Evolutionary conservation across 2,113 vertebrate species (phyloP), one percentile per base, ranked within the genome.

Genomic region (Gambusia holbrooki): DNA sequence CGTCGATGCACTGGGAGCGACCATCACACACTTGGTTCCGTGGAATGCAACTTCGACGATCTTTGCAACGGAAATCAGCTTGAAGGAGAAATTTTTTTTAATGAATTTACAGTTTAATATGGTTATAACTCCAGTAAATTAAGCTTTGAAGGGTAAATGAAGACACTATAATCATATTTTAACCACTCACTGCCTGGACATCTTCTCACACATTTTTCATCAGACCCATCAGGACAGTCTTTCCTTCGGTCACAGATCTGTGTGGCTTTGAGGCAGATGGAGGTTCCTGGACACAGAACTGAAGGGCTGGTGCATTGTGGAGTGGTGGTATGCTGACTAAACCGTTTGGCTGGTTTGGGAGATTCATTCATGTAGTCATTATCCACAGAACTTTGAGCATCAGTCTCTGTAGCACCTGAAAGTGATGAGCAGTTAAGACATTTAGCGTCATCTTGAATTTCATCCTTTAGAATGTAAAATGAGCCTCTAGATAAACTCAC

Each of bases 191-290:
- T 1, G 4, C 35, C 37, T 3, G 85, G 88, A 33, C 96, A 98
- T 74, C 79, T 84, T 42, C 68, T 82, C 27, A 90, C 37, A 1
- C 96, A 97, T 0, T 91, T 85, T 76, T 98, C 96, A 75, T 98
- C 96, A 4, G 93, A 96, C 5, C 96, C 96, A 76, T 97, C 96
- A 0, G 83, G 84, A 62, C 97, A 97, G 87, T 97, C 96, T 10
- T 72, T 84, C 10, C 77, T 90, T 1, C 96, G 95, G 2, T 97
- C 90, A 33, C 97, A 97, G 60, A 96, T n/a, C 29, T 94, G 94
- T 25, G 87, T 90, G 3, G 74, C 88, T 29, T 91, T 84, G 45
- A 97, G 83, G 0, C 96, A 97, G 45, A 89, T 81, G 25, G 93
- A 93, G 0, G 93, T 89, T 80, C 92, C 89, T 1, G 4, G 91